These are phyloP conservation scores for Stomatorhinus walkeri DNA, from an alignment of 2,797 vertebrate genomes.

Conservation along the genomic window DNA sequence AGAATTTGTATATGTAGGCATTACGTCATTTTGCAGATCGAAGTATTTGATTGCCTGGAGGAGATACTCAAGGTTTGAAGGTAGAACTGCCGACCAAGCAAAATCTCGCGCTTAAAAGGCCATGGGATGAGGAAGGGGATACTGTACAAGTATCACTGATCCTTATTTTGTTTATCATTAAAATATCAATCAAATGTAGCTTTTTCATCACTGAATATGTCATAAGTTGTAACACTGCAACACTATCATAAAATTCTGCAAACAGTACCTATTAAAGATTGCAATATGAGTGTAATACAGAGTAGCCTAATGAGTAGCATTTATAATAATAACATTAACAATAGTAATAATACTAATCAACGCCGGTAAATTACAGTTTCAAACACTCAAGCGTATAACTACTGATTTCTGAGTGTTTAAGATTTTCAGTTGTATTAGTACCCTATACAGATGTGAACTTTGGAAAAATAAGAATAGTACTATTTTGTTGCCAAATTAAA, in stretches of 20 bases:
- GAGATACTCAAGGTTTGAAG: conserved; percentile 44
- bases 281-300: not conserved
- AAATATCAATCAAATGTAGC: not conserved
- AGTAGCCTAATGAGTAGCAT: not conserved
- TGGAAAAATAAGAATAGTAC: not conserved
- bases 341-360: not conserved
- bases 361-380: not conserved
- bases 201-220: not conserved
- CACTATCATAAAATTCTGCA: not conserved
- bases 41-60: conserved; percentile 51
- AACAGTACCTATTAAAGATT: not conserved
- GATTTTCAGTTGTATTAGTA: not conserved
- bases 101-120: conserved; percentile 29
- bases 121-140: conserved; percentile 13
- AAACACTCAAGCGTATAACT: not conserved
- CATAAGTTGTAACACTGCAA: not conserved
- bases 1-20: conserved; percentile 41
- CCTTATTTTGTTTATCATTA: not conserved
- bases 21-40: conserved; percentile 74
- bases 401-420: not conserved
- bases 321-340: not conserved
- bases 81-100: conserved; percentile 48
- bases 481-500: not conserved
- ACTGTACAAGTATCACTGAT: not conserved
- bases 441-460: not conserved